Evolutionary conservation across 2,888 invertebrate species (phyloP).

Genomic region (Thumatha senex): DNA sequence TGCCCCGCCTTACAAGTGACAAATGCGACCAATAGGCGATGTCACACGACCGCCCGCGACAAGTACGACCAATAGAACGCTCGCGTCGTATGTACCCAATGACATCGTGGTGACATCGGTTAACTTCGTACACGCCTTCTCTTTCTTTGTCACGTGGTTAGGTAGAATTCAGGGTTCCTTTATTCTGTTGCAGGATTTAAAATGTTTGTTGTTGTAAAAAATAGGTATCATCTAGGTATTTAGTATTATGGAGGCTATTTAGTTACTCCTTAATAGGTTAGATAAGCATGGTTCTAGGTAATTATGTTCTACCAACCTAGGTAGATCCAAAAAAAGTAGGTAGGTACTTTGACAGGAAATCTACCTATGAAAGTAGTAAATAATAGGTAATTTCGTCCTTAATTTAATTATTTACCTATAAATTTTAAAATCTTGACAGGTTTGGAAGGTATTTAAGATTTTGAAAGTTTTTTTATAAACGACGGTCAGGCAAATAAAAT

Average conservation of each 20-base stretch:
- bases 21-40: constrained; percentile 69
- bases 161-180: constrained; percentile 26
- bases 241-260: too few relatives aligned
- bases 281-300: background rate
- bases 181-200: background rate
- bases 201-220: background rate
- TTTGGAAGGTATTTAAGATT: too few relatives aligned
- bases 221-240: background rate
- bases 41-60: constrained; percentile 77
- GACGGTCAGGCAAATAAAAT: too few relatives aligned
- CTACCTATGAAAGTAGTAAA: too few relatives aligned
- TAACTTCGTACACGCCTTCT: constrained; percentile 66
- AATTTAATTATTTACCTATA: too few relatives aligned
- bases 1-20: constrained; percentile 68
- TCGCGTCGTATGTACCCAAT: constrained; percentile 68
- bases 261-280: background rate
- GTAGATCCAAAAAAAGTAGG: too few relatives aligned
- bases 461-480: too few relatives aligned
- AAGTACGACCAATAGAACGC: constrained; percentile 62
- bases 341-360: too few relatives aligned
- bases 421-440: too few relatives aligned
- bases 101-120: constrained; percentile 76
- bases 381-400: too few relatives aligned
- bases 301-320: too few relatives aligned
- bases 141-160: constrained; percentile 64